These are phyloP conservation scores for Gymnoscelis rufifasciata DNA, from an alignment of 2,888 invertebrate species.

Conservation along the genomic window DNA sequence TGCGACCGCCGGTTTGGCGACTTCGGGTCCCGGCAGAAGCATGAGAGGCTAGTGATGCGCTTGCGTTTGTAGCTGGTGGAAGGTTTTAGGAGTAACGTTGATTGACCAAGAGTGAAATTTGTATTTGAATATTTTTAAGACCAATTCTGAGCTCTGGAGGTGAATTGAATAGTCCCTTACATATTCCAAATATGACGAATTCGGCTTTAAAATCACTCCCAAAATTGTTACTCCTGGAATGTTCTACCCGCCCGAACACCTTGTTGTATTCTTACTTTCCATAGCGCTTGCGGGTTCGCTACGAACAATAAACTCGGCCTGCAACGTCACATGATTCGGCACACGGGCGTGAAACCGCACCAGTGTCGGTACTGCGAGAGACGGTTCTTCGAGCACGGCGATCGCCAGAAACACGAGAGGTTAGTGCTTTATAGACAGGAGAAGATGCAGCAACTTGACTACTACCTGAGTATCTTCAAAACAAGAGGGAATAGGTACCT, in stretches of 20 bases:
- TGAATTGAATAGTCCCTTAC: too few relatives aligned
- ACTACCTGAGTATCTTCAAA: too few relatives aligned
- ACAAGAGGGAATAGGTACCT: too few relatives aligned
- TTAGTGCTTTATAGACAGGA: too few relatives aligned
- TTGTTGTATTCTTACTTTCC: too few relatives aligned
- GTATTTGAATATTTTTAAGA: too few relatives aligned
- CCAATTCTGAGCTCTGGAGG: too few relatives aligned
- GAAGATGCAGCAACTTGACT: too few relatives aligned
- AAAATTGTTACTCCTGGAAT: neutral
- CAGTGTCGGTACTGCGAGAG: conserved; percentile 66
- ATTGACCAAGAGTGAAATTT: too few relatives aligned
- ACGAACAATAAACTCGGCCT: conserved; percentile 60
- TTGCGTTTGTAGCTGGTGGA: neutral
- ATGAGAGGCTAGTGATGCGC: conserved; percentile 58
- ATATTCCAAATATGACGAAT: too few relatives aligned
- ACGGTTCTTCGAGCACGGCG: conserved; percentile 62
- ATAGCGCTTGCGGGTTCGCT: conserved; percentile 59
- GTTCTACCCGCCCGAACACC: too few relatives aligned
- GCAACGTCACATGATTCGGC: conserved; percentile 64
- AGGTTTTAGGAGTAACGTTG: neutral
- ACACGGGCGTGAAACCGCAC: conserved; percentile 65
- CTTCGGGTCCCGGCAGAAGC: conserved; percentile 70
- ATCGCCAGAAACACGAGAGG: conserved; percentile 69
- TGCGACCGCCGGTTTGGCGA: conserved; percentile 70
- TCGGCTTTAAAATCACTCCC: too few relatives aligned